Evolutionary conservation across 92 coral and sea anemone species (phyloP).

Genomic region (Porites rus): DNA sequence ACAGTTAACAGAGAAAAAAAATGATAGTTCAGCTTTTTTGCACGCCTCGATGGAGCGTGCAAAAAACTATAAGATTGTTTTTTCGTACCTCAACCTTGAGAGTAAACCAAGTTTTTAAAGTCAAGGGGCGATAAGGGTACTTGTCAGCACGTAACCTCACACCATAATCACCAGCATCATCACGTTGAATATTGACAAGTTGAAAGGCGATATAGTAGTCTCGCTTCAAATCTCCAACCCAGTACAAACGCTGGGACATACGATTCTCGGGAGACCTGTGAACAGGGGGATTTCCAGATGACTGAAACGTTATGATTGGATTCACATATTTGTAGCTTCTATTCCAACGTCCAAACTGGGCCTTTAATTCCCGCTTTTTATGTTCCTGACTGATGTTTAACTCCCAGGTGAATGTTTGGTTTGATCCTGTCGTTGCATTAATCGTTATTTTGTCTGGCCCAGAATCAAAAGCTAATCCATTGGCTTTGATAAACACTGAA

Average conservation of each 20-base stretch:
- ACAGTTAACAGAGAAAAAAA: no score
- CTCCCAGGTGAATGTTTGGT: constrained; percentile 52
- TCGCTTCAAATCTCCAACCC: constrained; percentile 42
- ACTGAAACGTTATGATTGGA: not conserved
- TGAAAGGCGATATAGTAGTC: not conserved
- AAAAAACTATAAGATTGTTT: no score
- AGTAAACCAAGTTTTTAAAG: not conserved
- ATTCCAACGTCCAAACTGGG: constrained; percentile 45
- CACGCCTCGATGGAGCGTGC: no score
- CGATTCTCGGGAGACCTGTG: no score
- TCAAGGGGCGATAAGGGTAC: no score
- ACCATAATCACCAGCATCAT: constrained; percentile 37
- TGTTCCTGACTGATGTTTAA: constrained; percentile 6
- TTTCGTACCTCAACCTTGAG: not conserved
- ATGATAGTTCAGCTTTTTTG: no score
- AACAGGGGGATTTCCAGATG: not conserved
- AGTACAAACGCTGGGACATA: constrained; percentile 15
- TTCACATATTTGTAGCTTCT: not conserved
- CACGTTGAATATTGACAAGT: not conserved
- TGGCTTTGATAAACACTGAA: not conserved
- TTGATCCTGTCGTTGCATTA: constrained; percentile 32
- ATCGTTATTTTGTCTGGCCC: constrained; percentile 17
- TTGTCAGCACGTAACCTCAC: constrained; percentile 29
- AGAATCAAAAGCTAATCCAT: not conserved
- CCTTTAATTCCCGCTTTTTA: not conserved